Evolutionary conservation across 2,113 vertebrate species (phyloP), one percentile per base, ranked within the genome.

Genomic region (Hemichromis elongatus): DNA sequence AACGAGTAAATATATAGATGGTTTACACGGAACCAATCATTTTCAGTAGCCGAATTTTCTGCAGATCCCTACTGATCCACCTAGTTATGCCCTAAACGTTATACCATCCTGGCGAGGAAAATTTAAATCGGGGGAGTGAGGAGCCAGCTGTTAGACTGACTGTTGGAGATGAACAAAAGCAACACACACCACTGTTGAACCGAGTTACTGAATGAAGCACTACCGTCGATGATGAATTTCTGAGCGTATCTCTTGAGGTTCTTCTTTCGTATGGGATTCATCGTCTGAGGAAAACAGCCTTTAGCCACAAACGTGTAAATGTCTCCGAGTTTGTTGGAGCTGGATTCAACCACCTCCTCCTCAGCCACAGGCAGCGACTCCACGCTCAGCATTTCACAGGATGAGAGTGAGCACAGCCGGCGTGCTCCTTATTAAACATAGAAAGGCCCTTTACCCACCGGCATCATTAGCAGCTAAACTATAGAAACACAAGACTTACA

Each of bases 241-340:
- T 96, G 96, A 1, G 97, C 97, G 89, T 97, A 96, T 94, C 94
- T 94, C 87, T 96, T 97, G 4, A 98, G 96, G 81, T 98, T 98
- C 85, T 98, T 98, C 92, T 96, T 97, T 24, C 96, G 94, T 86
- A 98, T 93, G 55, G 97, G 96, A 88, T 96, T 96, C 95, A 97
- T 97, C 7, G 96, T 93, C 61, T 96, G 94, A 2, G 97, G 97
- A 86, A 97, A 98, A 81, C 94, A 95, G 68, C 98, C 98, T 63
- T 97, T 96, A 2, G 97, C 94, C 80, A 98, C 94, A 79, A 97
- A 96, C 7, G 95, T 95, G 95, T 97, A 97, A 50, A 98, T 97
- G 73, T 97, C 97, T 13, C 96, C 96, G 66, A 96, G 95, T 83
- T 95, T 95, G 83, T 95, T 96, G 88, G 96, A 95, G 89, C 96